A percentile compares a stretch with the other conserved stretches of the same genome.
These are phyloP conservation scores for Corydoras sp. DNA, from an alignment of 2,113 vertebrate species.

Conservation along the genomic window DNA sequence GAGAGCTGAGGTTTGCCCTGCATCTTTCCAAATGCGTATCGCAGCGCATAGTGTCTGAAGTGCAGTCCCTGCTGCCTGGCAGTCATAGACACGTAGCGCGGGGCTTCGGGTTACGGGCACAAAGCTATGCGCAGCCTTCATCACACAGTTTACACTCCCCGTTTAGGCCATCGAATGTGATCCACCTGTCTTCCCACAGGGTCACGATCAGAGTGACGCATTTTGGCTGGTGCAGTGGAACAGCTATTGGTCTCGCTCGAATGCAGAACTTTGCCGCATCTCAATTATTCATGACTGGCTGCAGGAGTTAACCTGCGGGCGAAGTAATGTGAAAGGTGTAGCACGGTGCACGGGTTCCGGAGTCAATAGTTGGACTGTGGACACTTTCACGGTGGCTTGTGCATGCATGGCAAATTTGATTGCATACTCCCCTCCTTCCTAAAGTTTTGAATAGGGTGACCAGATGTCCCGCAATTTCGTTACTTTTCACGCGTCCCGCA, in stretches of 20 bases:
- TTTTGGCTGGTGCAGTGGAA: conserved; percentile 48
- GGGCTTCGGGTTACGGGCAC: conserved; percentile 41
- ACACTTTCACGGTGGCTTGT: neutral
- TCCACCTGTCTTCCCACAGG: conserved; percentile 55
- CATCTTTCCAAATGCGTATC: conserved; percentile 11
- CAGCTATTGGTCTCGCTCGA: conserved; percentile 37
- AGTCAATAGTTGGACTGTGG: neutral
- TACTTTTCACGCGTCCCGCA: too few species aligned
- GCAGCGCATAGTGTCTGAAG: neutral
- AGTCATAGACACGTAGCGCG: conserved; percentile 12
- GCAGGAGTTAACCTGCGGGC: neutral
- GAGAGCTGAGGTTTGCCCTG: conserved; percentile 18
- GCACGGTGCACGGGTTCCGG: neutral
- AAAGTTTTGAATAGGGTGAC: too few species aligned
- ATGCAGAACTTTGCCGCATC: conserved; percentile 5
- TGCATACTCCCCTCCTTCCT: too few species aligned
- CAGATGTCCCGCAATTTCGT: too few species aligned
- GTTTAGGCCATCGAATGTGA: conserved; percentile 39
- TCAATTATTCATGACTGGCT: conserved; percentile 1
- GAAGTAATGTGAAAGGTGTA: neutral
- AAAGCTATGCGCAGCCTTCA: conserved; percentile 40
- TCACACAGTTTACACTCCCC: conserved; percentile 49
- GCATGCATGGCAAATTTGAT: too few species aligned
- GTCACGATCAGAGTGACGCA: conserved; percentile 39
- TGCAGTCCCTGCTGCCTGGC: conserved; percentile 8